phyloP scores from a whole-genome alignment of 1,140 invertebrate genomes.

The Steinernema feltiae region DNA sequence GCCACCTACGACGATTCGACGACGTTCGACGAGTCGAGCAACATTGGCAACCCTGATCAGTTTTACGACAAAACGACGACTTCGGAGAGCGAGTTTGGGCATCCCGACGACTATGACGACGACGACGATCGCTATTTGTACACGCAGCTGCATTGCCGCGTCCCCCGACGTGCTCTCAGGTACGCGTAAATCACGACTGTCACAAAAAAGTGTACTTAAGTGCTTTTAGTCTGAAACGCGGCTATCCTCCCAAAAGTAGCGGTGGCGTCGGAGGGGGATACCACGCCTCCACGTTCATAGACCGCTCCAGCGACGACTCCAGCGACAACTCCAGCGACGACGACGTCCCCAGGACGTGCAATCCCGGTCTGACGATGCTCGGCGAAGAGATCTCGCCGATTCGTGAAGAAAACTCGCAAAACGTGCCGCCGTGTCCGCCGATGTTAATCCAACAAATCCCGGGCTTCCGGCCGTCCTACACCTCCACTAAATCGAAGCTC shows the following conservation, averaged over 20 bases:
- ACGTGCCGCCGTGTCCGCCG: not conserved
- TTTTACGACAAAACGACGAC: constrained; percentile 1
- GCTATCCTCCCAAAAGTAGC: too few relatives aligned
- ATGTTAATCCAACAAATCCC: not conserved
- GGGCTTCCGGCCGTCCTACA: too few relatives aligned
- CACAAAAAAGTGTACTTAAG: constrained; percentile 3
- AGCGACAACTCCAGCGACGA: constrained; percentile 6
- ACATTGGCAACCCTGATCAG: not conserved
- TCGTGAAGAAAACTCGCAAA: not conserved
- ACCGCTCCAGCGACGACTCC: not conserved
- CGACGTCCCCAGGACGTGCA: not conserved
- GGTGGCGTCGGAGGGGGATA: too few relatives aligned
- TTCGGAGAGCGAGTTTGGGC: not conserved
- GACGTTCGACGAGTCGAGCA: not conserved
- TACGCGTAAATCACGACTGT: not conserved
- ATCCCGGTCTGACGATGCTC: not conserved
- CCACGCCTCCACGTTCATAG: not conserved
- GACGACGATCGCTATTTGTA: too few relatives aligned
- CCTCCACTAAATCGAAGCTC: too few relatives aligned
- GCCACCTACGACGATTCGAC: constrained; percentile 3
- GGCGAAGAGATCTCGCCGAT: not conserved
- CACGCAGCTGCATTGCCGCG: not conserved
- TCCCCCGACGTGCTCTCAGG: not conserved
- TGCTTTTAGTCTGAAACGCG: too few relatives aligned
- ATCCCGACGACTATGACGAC: not conserved